Base-by-base conservation (phyloP, 2,888 invertebrate species). In the Tetramorium bicarinatum region DNA sequence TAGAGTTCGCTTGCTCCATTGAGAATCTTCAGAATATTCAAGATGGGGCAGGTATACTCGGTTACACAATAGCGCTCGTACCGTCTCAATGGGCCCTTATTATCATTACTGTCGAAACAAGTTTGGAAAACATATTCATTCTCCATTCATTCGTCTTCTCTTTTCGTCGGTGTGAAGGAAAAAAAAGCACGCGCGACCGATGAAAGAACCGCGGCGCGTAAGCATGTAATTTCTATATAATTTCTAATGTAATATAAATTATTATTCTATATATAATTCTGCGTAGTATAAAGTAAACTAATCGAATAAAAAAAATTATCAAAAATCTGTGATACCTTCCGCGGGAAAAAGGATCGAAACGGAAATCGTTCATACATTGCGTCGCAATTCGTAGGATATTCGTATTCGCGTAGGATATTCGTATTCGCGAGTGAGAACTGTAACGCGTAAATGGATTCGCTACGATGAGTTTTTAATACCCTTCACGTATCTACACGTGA, bases 1-100 rank as follows among this genome's bases (percentile, higher is more conserved):
- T 85, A 81, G 86, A 86, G 83, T 76, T 18, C 15, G 81, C 54
- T 76, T 84, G 82, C 79, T 83, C 85, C 81, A 90, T 90, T 89
- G 87, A 90, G 82, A 80, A 89, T 83, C 86, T 88, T 88, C 89
- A 92, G 93, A 93, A 94, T 93, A 92, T 92, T 88, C 93, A 54
- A 92, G 3, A 13, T 41, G 11, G 87, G 56, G 75, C 91, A 91
- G 92, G 91, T 93, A 92, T 85, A 83, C 76, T 74, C 69, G 61
- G 59, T 0, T 83, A 89, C 89, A 93, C 92, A 93, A 93, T 92
- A 89, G 85, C 85, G 87, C 74, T 72, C 75, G 72, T 82, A 75
- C 75, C 83, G 61, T 85, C 89, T 90, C 90, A 92, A 92, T 92
- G 89, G 86, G 86, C 82, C 88, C 90, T 92, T 92, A 91, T 91